Conservation (phyloP, 2,888 invertebrate genomes). For the Lutraria lutraria region DNA sequence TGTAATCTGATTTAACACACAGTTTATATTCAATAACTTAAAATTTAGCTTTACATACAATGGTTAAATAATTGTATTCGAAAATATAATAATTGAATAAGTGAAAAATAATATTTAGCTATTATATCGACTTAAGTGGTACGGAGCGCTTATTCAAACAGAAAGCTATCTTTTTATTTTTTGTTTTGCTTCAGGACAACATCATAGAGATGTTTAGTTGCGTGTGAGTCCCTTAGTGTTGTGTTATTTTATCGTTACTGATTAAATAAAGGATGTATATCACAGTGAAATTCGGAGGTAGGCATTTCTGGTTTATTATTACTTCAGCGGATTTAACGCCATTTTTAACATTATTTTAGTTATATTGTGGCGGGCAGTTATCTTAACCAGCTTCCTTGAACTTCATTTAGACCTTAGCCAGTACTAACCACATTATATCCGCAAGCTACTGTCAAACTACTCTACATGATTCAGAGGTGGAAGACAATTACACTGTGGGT, state of each 20-base stretch:
- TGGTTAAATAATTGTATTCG: background rate
- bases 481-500: no score
- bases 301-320: background rate
- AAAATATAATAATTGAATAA: background rate
- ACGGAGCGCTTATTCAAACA: background rate
- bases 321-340: no score
- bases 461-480: no score
- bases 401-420: no score
- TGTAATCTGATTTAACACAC: background rate
- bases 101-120: background rate
- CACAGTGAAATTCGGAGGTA: conserved; percentile 4
- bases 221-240: background rate
- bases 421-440: no score
- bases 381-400: no score
- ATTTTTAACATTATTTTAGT: no score
- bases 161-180: background rate
- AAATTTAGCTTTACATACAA: background rate
- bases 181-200: background rate
- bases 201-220: background rate
- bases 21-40: background rate
- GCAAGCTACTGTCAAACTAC: no score
- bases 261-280: background rate
- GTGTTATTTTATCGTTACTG: background rate
- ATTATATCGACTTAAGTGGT: background rate
- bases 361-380: no score